These are phyloP conservation scores for Dioctria linearis DNA, from an alignment of 2,888 invertebrate species.

Conservation along the genomic window DNA sequence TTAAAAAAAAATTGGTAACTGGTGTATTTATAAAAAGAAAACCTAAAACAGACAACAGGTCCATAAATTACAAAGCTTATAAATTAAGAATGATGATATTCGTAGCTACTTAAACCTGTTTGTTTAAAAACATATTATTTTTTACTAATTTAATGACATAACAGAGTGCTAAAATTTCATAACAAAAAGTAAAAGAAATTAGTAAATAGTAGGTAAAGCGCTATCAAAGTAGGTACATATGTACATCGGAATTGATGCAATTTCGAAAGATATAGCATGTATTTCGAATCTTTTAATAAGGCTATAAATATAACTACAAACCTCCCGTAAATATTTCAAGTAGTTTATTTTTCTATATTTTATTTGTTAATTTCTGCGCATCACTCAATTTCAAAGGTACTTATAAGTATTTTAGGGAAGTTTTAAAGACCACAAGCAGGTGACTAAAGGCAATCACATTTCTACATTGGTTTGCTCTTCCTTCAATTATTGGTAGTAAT, in stretches of 20 bases:
- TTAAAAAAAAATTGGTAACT: constrained; percentile 22
- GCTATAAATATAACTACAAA: background rate
- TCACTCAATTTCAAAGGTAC: constrained; percentile 22
- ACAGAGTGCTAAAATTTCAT: background rate
- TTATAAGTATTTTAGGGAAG: background rate
- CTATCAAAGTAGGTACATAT: background rate
- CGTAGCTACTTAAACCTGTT: no score
- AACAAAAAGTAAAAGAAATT: constrained; percentile 6
- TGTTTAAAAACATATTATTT: no score
- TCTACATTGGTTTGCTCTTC: no score
- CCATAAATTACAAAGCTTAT: constrained; percentile 4
- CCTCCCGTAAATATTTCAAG: constrained; percentile 6
- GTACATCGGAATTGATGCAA: no score
- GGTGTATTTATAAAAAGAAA: constrained; percentile 18
- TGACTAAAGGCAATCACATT: no score
- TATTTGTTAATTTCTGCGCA: background rate
- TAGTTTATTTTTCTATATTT: constrained; percentile 8
- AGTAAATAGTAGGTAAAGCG: background rate
- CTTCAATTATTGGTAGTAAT: no score
- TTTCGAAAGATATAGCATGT: no score
- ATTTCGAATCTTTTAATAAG: constrained; percentile 17
- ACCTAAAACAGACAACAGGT: background rate
- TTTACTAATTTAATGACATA: no score
- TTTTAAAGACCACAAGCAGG: no score
- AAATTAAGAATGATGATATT: background rate